Evolutionary conservation across 2,888 invertebrate species (phyloP).

Genomic region (Nomada flava): DNA sequence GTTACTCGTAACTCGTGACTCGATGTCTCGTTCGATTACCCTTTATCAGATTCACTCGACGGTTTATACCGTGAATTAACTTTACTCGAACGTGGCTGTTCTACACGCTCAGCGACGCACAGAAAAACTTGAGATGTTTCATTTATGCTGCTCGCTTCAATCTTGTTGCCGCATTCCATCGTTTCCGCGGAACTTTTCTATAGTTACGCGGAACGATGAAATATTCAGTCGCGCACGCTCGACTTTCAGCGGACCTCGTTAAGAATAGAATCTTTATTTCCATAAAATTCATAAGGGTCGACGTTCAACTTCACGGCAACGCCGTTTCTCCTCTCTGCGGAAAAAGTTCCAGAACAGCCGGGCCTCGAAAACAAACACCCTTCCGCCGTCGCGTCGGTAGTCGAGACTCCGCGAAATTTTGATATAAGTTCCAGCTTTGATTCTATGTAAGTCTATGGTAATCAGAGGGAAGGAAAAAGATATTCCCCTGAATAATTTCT

Average conservation of each 20-base stretch:
- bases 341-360: conserved; percentile 43
- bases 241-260: conserved; percentile 58
- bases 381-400: not conserved
- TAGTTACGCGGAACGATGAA: conserved; percentile 55
- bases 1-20: not conserved
- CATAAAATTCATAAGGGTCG: conserved; percentile 59
- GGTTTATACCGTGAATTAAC: not conserved
- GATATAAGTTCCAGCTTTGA: conserved; percentile 17
- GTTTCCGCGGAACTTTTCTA: conserved; percentile 48
- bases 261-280: conserved; percentile 62
- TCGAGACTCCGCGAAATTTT: conserved; percentile 14
- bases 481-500: not conserved
- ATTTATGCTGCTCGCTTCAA: conserved; percentile 12
- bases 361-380: conserved; percentile 53
- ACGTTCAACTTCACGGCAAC: conserved; percentile 46
- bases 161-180: conserved; percentile 16
- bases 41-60: not conserved
- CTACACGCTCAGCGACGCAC: no score
- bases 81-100: no score
- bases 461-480: not conserved
- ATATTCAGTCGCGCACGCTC: conserved; percentile 58
- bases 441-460: conserved; percentile 29
- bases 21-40: not conserved
- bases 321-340: not conserved
- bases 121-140: not conserved